Evolutionary conservation across 2,888 invertebrate genomes (phyloP).

Genomic region (Rhogogaster chlorosoma): DNA sequence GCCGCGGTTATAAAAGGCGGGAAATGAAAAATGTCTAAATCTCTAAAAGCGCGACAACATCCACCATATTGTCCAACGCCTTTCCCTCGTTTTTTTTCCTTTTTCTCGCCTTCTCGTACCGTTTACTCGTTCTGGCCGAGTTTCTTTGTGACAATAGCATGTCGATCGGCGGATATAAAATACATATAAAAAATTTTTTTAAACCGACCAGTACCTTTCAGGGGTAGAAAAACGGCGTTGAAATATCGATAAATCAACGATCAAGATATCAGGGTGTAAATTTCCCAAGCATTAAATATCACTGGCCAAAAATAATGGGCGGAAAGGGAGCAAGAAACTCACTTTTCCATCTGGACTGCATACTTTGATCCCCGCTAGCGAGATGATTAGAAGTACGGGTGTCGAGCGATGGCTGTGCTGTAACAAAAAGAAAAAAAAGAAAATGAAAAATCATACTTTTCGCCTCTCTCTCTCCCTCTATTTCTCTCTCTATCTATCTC

Average conservation of each 20-base stretch:
- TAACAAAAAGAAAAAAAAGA: slow-evolving; percentile 70
- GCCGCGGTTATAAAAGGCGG: not conserved
- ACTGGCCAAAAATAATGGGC: not conserved
- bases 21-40: slow-evolving; percentile 27
- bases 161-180: not conserved
- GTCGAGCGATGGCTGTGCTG: slow-evolving; percentile 85
- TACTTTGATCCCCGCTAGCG: slow-evolving; percentile 89
- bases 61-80: not conserved
- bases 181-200: not conserved
- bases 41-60: slow-evolving; percentile 2
- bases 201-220: not conserved
- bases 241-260: not conserved
- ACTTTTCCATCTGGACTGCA: slow-evolving; percentile 92
- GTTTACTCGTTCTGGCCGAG: slow-evolving; percentile 65
- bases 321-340: slow-evolving; percentile 67
- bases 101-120: not conserved
- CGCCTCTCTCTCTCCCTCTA: not conserved
- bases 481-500: not conserved
- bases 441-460: slow-evolving; percentile 16
- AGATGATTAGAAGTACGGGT: slow-evolving; percentile 86
- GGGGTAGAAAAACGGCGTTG: not conserved
- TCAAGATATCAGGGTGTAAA: not conserved
- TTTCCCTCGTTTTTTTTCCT: not conserved
- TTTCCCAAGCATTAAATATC: not conserved
- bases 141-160: slow-evolving; percentile 66